phyloP scores from a whole-genome alignment of 1,140 invertebrate genomes.

The Dolichoris vasculosae region DNA sequence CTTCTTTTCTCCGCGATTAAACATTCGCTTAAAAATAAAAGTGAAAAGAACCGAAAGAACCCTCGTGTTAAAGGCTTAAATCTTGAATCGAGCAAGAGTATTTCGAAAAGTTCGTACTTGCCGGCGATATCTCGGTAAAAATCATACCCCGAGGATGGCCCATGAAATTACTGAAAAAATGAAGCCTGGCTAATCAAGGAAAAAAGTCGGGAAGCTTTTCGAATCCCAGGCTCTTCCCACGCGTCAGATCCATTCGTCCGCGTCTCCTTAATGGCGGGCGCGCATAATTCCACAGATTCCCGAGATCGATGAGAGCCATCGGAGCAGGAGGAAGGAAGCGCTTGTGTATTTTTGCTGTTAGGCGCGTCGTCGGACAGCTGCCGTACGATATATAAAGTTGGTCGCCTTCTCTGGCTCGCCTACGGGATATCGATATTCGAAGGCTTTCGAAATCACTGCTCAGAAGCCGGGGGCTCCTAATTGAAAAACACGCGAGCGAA shows the following conservation, averaged over 20 bases:
- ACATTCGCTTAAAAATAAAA: too few species aligned
- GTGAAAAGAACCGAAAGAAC: too few species aligned
- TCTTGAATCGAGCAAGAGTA: neutral
- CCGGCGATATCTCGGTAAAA: neutral
- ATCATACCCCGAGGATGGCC: neutral
- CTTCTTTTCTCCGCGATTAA: too few species aligned
- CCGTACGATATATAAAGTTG: neutral
- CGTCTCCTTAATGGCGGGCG: neutral
- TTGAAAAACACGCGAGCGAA: constrained; percentile 46
- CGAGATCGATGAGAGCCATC: constrained; percentile 12
- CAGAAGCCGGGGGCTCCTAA: constrained; percentile 44
- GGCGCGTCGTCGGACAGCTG: constrained; percentile 30
- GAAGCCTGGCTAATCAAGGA: neutral
- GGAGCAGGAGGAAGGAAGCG: neutral
- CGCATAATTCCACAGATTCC: neutral
- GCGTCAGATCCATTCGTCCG: neutral
- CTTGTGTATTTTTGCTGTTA: neutral
- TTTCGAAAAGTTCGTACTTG: neutral
- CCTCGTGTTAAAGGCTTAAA: too few species aligned
- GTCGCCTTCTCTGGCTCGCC: neutral
- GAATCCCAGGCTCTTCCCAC: constrained; percentile 24
- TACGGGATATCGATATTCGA: neutral
- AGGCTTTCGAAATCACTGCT: constrained; percentile 7
- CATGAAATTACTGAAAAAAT: constrained; percentile 1
- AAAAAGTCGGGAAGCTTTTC: neutral